Conservation (phyloP, 2,888 invertebrate species). For the Xanthia togata region DNA sequence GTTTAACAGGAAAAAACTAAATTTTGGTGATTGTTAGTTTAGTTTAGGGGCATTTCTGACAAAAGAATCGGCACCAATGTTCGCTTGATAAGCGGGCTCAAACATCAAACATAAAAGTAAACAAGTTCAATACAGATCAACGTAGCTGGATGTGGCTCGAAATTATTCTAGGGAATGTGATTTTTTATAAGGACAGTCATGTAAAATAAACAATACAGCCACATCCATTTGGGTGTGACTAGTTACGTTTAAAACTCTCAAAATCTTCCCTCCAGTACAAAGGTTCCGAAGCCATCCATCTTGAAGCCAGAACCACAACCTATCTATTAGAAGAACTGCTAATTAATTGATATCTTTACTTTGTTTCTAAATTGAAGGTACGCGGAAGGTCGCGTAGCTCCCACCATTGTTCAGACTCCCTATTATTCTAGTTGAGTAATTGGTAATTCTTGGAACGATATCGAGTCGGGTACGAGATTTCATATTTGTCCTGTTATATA, state of each 20-base stretch:
- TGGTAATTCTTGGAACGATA: constrained; percentile 35
- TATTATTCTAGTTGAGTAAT: constrained; percentile 52
- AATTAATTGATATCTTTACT: constrained; percentile 63
- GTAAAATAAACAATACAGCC: neutral
- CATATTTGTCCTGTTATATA: constrained; percentile 21
- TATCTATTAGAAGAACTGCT: constrained; percentile 51
- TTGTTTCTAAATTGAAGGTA: constrained; percentile 55
- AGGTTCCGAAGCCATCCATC: constrained; percentile 36
- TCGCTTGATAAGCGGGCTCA: too few species aligned
- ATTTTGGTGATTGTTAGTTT: too few species aligned
- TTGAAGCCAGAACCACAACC: constrained; percentile 34
- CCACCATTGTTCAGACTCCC: constrained; percentile 44
- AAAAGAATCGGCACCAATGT: too few species aligned
- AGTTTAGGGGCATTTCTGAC: too few species aligned
- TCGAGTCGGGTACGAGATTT: constrained; percentile 6
- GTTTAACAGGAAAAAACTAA: too few species aligned
- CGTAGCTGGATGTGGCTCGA: too few species aligned
- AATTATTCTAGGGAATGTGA: too few species aligned
- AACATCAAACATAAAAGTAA: too few species aligned
- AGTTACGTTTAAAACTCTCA: neutral
- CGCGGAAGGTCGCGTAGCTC: constrained; percentile 33
- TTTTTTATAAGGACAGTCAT: too few species aligned
- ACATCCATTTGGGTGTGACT: neutral
- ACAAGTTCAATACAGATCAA: too few species aligned
- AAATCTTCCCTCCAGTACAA: constrained; percentile 4